Conservation (phyloP, 2,113 vertebrate genomes). For the Cephalopterus ornatus region DNA sequence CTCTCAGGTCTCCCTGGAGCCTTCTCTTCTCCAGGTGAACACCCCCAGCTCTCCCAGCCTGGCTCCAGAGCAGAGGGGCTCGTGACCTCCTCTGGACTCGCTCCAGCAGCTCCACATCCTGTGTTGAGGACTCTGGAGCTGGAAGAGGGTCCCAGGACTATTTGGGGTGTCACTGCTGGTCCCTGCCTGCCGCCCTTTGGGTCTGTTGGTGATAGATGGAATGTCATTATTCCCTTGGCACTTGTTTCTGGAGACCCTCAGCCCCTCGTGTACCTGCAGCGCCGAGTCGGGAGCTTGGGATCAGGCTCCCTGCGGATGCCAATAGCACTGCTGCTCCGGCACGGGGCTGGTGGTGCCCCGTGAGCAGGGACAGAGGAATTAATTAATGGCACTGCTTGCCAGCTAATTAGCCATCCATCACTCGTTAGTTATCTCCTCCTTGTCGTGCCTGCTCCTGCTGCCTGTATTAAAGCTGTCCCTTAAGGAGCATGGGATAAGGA, state of each 20-base stretch:
- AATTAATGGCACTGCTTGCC: constrained; percentile 1
- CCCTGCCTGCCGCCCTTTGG: background rate
- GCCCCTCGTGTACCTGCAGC: background rate
- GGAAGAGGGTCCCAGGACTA: background rate
- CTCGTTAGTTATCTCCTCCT: background rate
- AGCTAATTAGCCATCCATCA: constrained; percentile 56
- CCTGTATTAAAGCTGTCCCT: background rate
- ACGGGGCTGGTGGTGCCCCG: background rate
- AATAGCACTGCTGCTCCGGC: background rate
- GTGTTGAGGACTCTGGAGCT: background rate
- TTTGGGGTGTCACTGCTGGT: background rate
- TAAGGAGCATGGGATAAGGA: background rate
- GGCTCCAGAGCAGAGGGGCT: background rate
- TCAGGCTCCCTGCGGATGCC: background rate
- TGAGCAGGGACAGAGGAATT: background rate
- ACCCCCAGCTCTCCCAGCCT: background rate
- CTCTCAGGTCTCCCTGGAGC: background rate
- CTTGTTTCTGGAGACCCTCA: background rate
- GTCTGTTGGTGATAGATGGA: background rate
- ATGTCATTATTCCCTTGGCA: background rate
- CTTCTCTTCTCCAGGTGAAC: background rate
- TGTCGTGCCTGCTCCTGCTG: background rate
- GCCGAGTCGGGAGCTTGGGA: background rate
- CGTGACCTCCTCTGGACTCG: background rate
- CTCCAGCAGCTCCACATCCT: background rate